Evolutionary conservation across 2,113 vertebrate genomes (phyloP).

Genomic region (Narcine bancroftii): DNA sequence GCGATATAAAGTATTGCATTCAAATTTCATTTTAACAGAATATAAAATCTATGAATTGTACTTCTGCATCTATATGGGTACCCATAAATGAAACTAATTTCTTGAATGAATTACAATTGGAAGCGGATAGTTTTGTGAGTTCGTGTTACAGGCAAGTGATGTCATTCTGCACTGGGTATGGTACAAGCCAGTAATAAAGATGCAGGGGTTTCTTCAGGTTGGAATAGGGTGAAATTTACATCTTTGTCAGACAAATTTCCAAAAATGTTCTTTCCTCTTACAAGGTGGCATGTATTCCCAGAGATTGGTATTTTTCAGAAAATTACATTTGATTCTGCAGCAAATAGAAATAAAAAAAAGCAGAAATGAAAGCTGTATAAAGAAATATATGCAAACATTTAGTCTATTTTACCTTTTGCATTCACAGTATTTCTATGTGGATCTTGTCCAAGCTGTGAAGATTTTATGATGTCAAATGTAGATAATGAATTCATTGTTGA

Average conservation of each 20-base stretch:
- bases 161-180: neutral
- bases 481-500: neutral
- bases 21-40: neutral
- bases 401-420: neutral
- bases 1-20: neutral
- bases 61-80: neutral
- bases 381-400: neutral
- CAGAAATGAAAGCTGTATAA: neutral
- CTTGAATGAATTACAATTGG: constrained; percentile 22
- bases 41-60: neutral
- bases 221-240: neutral
- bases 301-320: neutral
- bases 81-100: neutral
- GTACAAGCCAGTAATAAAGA: neutral
- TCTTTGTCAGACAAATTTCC: neutral
- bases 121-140: constrained; percentile 14
- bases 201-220: neutral
- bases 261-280: neutral
- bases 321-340: neutral
- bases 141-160: neutral
- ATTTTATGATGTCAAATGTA: neutral
- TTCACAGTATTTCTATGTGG: neutral
- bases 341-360: neutral
- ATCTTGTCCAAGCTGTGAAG: neutral
- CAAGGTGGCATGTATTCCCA: neutral